Evolutionary conservation across 2,113 vertebrate species (phyloP).

Genomic region (Sisor rabdophorus): DNA sequence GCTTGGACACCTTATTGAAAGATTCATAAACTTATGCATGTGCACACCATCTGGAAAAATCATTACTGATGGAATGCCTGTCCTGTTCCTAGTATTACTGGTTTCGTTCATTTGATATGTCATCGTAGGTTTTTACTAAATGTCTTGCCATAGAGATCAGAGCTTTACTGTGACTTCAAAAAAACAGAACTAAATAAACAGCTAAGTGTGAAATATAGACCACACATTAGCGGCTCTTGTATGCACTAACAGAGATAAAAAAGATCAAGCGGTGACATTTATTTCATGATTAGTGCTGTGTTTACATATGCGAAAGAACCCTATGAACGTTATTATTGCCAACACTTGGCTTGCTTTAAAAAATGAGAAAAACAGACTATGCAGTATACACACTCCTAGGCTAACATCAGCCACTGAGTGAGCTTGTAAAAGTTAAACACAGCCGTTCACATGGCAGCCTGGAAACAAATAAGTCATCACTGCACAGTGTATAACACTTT

Average conservation of each 20-base stretch:
- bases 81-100: slow-evolving; percentile 41
- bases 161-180: background rate
- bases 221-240: slow-evolving; percentile 5
- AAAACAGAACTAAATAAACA: background rate
- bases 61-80: slow-evolving; percentile 48
- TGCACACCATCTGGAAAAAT: slow-evolving; percentile 57
- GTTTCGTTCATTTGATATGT: slow-evolving; percentile 45
- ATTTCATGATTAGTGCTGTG: background rate
- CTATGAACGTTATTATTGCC: background rate
- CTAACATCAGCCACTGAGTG: background rate
- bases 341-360: background rate
- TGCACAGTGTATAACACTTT: background rate
- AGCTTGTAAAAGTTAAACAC: slow-evolving; percentile 8
- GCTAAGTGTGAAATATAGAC: background rate
- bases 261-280: background rate
- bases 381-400: background rate
- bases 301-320: slow-evolving; percentile 8
- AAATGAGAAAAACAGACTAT: background rate
- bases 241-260: background rate
- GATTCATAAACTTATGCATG: slow-evolving; percentile 37
- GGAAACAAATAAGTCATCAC: slow-evolving; percentile 27
- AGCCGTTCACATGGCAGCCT: slow-evolving; percentile 32
- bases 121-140: slow-evolving; percentile 13
- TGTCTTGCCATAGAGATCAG: slow-evolving; percentile 20
- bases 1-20: slow-evolving; percentile 45